Conservation (phyloP, 2,797 vertebrate species). For the Alexandromys oeconomus region DNA sequence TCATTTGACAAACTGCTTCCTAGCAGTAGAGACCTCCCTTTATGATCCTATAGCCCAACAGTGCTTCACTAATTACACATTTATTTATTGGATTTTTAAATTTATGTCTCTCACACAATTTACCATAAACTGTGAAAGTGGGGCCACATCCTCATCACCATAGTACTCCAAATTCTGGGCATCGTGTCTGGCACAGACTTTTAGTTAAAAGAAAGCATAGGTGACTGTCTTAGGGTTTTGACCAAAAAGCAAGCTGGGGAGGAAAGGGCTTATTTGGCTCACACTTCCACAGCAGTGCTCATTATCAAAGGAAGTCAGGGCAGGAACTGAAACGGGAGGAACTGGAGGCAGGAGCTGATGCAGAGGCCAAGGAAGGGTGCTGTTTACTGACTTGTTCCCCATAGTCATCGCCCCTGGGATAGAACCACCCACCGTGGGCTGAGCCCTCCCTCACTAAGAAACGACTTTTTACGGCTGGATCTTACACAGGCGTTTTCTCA, state of each 20-base stretch:
- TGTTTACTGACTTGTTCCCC: neutral
- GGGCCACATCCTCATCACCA: neutral
- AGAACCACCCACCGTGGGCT: neutral
- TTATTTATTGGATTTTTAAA: conserved; percentile 52
- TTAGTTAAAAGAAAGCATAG: neutral
- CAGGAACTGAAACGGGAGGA: neutral
- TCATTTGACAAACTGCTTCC: conserved; percentile 54
- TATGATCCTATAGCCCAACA: neutral
- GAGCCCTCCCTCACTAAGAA: neutral
- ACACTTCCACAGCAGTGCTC: neutral
- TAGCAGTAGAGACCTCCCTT: neutral
- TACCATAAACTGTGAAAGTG: neutral
- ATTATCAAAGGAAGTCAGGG: neutral
- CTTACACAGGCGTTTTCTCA: neutral
- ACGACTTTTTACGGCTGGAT: neutral
- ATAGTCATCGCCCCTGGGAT: no score
- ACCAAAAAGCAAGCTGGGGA: neutral
- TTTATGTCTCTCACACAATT: neutral
- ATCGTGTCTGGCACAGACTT: neutral
- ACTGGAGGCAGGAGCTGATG: neutral
- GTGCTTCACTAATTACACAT: conserved; percentile 30
- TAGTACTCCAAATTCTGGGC: neutral
- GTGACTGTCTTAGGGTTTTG: neutral
- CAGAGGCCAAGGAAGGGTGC: neutral
- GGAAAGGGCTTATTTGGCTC: neutral